Base-by-base conservation (phyloP, 1,140 invertebrate genomes). In the Meloidogyne hapla region DNA sequence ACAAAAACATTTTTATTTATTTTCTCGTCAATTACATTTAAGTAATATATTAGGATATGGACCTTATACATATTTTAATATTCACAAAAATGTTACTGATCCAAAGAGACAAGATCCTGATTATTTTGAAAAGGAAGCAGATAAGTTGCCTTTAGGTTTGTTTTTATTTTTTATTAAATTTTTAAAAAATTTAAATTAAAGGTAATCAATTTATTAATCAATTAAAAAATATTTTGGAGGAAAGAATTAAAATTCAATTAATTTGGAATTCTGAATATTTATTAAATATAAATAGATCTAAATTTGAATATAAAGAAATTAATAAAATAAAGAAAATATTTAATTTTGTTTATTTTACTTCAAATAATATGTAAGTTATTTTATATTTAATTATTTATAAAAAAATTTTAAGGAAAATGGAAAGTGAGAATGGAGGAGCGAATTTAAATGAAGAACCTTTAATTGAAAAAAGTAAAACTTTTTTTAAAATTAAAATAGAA, bases 61-160 rank as follows among this genome's bases (percentile, higher is more conserved):
- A 9, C 48, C 18, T 56, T 56, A n/a, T 56, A 2, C 48, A 25
- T 33, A 74, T 69, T 85, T 69, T 69, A 84, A 85, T 61, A 80
- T 78, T 26, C 84, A 85, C 68, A 83, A 83, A 68, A 85, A 84
- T 65, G 85, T 86, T 25, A 86, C 78, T 26, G 85, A 86, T 68
- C 85, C 85, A 28, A 76, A 40, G 9, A 73, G 79, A 21, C 85
- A 87, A 75, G 85, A 86, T 70, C 74, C 76, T 4, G 84, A 87
- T 28, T 86, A 81, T 73, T 86, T 86, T 69, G 85, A 86, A 70
- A 86, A 85, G 40, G 69, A 80, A 42, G 85, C 85, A 18, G 80
- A 72, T 13, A 77, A 76, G 33, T 63, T 86, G n/a, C 81, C 80
- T 8, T 38, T 86, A 3, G 84, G 85, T 87, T 56, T n/a, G 12